Percentiles rank a stretch among this genome's conserved stretches.
These are phyloP conservation scores for Archaeoteleia sp. DNA, from an alignment of 2,888 invertebrate genomes.

Conservation along the genomic window DNA sequence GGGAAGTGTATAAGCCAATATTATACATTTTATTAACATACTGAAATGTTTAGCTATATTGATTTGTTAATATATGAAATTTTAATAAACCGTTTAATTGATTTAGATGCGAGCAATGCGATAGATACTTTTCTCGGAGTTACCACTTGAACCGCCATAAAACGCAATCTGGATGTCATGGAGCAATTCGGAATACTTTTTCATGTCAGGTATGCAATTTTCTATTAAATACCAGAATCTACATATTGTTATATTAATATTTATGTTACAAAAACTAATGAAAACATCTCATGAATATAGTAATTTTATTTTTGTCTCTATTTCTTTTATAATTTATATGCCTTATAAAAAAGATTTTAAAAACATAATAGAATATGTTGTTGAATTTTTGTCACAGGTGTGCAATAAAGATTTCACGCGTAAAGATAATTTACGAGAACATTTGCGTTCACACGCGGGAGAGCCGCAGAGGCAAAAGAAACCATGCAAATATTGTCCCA, in stretches of 20 bases:
- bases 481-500: constrained; percentile 81
- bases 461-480: constrained; percentile 77
- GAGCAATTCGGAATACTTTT: constrained; percentile 76
- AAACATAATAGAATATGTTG: constrained; percentile 12
- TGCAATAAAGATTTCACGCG: constrained; percentile 78
- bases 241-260: too few relatives aligned
- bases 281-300: not conserved
- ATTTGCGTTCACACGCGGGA: constrained; percentile 82
- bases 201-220: constrained; percentile 80
- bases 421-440: constrained; percentile 84
- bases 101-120: constrained; percentile 75
- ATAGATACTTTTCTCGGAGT: constrained; percentile 76
- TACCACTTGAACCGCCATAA: constrained; percentile 77
- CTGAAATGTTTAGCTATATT: constrained; percentile 4
- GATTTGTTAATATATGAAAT: not conserved
- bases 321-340: too few relatives aligned
- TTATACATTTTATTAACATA: constrained; percentile 1
- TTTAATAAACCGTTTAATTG: constrained; percentile 7
- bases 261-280: too few relatives aligned
- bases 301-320: not conserved
- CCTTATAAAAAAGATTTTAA: too few relatives aligned
- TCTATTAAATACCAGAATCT: too few relatives aligned
- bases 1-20: too few relatives aligned
- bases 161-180: constrained; percentile 77
- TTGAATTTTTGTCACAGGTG: constrained; percentile 70